Conservation (phyloP, 2,797 vertebrate species). For the Rousettus madagascariensis region DNA sequence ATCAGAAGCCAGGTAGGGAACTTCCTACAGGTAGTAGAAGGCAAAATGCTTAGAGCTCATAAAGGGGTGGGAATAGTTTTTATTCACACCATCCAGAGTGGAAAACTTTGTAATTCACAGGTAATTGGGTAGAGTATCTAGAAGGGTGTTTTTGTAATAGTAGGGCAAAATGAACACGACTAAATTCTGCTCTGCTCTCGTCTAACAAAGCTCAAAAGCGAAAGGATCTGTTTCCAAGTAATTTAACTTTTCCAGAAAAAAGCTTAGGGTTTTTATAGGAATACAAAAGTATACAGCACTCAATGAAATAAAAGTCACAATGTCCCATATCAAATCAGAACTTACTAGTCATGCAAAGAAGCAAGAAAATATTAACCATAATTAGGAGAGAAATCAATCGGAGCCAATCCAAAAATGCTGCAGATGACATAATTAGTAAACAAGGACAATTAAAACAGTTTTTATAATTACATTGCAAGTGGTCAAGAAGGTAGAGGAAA, state of each 20-base stretch:
- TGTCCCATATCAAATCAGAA: not conserved
- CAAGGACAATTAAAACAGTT: not conserved
- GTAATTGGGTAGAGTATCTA: not conserved
- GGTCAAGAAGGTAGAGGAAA: not conserved
- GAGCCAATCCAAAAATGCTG: not conserved
- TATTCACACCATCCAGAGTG: not conserved
- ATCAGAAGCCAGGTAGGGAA: not conserved
- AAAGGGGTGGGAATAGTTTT: not conserved
- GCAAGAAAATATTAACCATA: not conserved
- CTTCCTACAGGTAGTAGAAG: not conserved
- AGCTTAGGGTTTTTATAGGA: not conserved
- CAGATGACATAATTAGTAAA: not conserved
- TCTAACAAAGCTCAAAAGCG: not conserved
- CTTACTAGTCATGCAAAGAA: not conserved
- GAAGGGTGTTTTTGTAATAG: not conserved
- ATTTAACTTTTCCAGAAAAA: not conserved
- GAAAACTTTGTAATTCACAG: not conserved
- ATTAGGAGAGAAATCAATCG: not conserved
- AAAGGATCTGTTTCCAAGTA: conserved; percentile 21
- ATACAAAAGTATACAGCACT: not conserved
- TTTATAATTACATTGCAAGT: not conserved
- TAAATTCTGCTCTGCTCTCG: not conserved
- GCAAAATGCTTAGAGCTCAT: not conserved
- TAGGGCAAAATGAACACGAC: not conserved
- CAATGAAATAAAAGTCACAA: not conserved